Percentiles rank a stretch among this genome's conserved stretches.
phyloP scores from a whole-genome alignment of 2,797 vertebrate species.

The Pantherophis vulpinus region DNA sequence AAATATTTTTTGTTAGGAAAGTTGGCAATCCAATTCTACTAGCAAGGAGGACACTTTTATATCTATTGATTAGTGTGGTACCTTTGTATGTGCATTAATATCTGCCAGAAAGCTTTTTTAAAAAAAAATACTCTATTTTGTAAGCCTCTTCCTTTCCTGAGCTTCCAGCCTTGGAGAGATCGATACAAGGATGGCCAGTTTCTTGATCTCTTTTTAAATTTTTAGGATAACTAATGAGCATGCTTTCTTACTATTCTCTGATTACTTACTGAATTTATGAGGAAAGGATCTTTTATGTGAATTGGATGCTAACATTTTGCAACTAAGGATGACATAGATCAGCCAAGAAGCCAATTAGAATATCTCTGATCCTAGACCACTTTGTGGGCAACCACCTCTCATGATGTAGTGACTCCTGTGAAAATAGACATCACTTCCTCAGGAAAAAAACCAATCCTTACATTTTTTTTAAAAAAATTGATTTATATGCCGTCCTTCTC shows the following conservation, averaged over 20 bases:
- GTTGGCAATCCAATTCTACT: not conserved
- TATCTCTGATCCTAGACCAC: not conserved
- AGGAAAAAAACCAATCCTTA: not conserved
- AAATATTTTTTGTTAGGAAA: not conserved
- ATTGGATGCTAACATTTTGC: not conserved
- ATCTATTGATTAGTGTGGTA: not conserved
- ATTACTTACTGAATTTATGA: not conserved
- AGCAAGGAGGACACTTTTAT: not conserved
- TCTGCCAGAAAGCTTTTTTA: not conserved
- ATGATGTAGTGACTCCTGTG: not conserved
- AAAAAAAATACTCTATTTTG: not conserved
- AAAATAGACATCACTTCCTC: not conserved
- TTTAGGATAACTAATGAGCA: not conserved
- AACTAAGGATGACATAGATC: not conserved
- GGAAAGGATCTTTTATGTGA: not conserved
- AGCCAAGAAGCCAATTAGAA: not conserved
- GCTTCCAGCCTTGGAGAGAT: not conserved
- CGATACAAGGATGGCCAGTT: not conserved
- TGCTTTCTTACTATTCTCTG: not conserved
- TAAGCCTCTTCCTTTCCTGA: not conserved
- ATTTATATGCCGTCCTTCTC: too few species aligned
- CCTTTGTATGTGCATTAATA: not conserved
- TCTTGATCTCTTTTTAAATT: not conserved
- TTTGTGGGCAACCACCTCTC: not conserved
- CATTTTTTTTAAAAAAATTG: not conserved